These are phyloP conservation scores for Dendroctonus valens DNA, from an alignment of 1,140 invertebrate species.

Conservation along the genomic window DNA sequence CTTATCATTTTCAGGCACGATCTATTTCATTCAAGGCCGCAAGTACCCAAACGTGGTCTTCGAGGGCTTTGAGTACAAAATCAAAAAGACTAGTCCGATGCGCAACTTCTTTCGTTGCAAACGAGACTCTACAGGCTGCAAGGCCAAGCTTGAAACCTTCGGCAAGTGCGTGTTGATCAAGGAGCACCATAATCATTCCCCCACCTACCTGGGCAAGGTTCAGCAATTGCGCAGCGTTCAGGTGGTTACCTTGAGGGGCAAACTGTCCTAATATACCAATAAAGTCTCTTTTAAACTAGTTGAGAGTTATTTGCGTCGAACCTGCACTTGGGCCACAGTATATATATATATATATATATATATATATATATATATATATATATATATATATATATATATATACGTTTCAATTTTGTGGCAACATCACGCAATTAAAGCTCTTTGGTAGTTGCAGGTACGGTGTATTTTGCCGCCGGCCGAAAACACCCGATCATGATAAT, in stretches of 20 bases:
- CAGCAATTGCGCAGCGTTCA: no score
- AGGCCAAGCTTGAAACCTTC: constrained; percentile 8
- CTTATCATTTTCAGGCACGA: constrained; percentile 16
- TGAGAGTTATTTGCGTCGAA: no score
- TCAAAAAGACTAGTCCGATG: not conserved
- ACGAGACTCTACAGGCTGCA: not conserved
- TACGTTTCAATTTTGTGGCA: no score
- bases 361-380: no score
- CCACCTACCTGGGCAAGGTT: not conserved
- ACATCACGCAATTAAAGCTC: not conserved
- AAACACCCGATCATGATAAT: constrained; percentile 38
- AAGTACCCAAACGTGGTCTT: constrained; percentile 35
- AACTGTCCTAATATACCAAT: no score
- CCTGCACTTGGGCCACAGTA: no score
- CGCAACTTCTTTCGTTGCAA: no score
- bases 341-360: no score
- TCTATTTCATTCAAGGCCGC: constrained; percentile 25
- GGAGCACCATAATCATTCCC: constrained; percentile 4
- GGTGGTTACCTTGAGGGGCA: no score
- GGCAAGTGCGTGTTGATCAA: constrained; percentile 17
- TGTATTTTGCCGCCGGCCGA: constrained; percentile 28
- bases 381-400: no score
- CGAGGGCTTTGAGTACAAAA: constrained; percentile 27
- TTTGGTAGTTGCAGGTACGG: constrained; percentile 26
- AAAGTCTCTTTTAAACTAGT: no score